Evolutionary conservation across 2,797 vertebrate species (phyloP).

Genomic region (Periophthalmus magnuspinnatus): DNA sequence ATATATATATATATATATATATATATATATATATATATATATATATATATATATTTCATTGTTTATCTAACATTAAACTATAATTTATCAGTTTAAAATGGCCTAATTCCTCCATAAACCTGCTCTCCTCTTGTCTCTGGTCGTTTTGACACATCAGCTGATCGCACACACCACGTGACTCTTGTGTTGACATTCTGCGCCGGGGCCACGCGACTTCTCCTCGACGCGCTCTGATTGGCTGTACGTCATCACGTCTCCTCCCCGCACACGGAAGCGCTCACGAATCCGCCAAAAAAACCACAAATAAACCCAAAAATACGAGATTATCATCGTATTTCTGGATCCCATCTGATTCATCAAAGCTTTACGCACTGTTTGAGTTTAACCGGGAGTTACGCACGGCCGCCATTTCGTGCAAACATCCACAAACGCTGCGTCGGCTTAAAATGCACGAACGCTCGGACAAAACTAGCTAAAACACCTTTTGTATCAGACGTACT

Average conservation of each 20-base stretch:
- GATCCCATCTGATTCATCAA: background rate
- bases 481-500: no score
- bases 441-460: background rate
- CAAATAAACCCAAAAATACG: background rate
- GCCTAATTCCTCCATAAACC: background rate
- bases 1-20: no score
- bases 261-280: constrained; percentile 52
- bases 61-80: no score
- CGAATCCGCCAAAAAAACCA: constrained; percentile 18
- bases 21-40: no score
- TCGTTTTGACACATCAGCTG: constrained; percentile 8
- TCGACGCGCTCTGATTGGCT: constrained; percentile 66
- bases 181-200: constrained; percentile 76
- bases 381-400: constrained; percentile 71
- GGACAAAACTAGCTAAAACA: background rate
- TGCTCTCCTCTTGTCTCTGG: background rate
- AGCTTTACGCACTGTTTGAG: constrained; percentile 27
- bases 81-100: background rate
- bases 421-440: background rate
- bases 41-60: no score
- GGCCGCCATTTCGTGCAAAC: constrained; percentile 38
- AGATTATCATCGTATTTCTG: background rate
- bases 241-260: constrained; percentile 37
- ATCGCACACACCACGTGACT: constrained; percentile 62
- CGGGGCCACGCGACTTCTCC: constrained; percentile 65